Conservation (phyloP, 2,113 vertebrate species). For the Pteronura brasiliensis region DNA sequence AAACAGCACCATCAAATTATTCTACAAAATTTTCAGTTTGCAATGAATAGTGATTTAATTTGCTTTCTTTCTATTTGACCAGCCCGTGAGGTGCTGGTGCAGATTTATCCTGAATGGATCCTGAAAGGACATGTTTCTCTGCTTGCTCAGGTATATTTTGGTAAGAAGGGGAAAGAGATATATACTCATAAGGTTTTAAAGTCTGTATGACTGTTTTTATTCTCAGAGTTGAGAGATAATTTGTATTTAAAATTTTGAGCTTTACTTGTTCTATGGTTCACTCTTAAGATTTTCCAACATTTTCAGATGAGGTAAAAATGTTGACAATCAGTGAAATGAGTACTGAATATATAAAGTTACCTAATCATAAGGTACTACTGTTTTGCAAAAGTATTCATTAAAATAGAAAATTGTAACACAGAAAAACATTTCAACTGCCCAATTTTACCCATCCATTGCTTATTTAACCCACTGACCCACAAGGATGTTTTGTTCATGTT, state of each 20-base stretch:
- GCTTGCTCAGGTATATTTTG: background rate
- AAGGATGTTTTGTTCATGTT: background rate
- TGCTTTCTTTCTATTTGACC: background rate
- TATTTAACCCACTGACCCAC: too few relatives aligned
- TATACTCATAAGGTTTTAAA: background rate
- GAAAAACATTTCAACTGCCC: background rate
- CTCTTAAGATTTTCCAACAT: background rate
- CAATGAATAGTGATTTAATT: background rate
- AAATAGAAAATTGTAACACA: background rate
- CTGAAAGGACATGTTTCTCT: background rate
- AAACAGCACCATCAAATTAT: background rate
- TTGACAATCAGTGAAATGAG: background rate
- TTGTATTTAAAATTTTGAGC: background rate
- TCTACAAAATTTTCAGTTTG: background rate
- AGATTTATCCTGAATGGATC: background rate
- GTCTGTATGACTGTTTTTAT: background rate
- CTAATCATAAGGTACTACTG: background rate
- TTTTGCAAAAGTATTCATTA: background rate
- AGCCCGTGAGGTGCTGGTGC: background rate
- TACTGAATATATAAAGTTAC: background rate
- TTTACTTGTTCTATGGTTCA: background rate
- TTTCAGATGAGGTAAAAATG: background rate
- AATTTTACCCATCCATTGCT: background rate
- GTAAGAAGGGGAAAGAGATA: background rate
- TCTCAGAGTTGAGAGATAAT: background rate